A percentile compares a stretch with the other conserved stretches of the same genome.
Evolutionary conservation across 2,888 invertebrate genomes (phyloP).

Genomic region (Drosophila stalkeri): DNA sequence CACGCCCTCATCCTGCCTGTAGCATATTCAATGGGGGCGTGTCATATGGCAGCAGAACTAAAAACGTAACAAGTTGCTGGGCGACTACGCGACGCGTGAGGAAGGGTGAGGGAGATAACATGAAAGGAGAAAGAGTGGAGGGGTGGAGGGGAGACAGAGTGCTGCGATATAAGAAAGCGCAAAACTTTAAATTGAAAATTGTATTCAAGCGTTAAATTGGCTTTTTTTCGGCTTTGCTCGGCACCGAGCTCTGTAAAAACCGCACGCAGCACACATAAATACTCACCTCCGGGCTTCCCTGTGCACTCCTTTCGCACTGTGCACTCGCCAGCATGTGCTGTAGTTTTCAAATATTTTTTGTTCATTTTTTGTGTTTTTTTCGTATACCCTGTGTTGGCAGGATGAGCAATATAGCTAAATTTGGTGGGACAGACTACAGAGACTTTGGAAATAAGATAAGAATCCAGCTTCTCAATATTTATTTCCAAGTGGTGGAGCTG

Average conservation of each 20-base stretch:
- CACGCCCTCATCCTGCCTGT: conserved; percentile 20
- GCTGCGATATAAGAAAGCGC: conserved; percentile 59
- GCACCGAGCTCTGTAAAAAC: conserved; percentile 37
- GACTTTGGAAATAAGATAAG: neutral
- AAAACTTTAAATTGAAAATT: conserved; percentile 81
- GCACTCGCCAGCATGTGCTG: conserved; percentile 35
- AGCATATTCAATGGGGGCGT: conserved; percentile 29
- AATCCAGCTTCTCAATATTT: neutral
- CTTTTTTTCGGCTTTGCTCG: conserved; percentile 68
- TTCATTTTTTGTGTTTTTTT: neutral
- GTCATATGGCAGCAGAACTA: conserved; percentile 51
- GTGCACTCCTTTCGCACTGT: conserved; percentile 18
- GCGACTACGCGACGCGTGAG: neutral
- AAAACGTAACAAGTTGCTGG: conserved; percentile 69
- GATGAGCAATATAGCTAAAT: neutral
- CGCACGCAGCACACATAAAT: conserved; percentile 62
- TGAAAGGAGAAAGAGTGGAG: neutral
- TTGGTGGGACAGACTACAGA: neutral
- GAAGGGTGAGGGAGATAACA: neutral
- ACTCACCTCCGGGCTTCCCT: conserved; percentile 38
- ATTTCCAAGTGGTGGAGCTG: neutral
- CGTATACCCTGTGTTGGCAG: neutral
- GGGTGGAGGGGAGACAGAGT: conserved; percentile 21
- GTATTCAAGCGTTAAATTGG: conserved; percentile 82
- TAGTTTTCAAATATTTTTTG: conserved; percentile 28